A percentile compares a stretch with the other conserved stretches of the same genome.
Evolutionary conservation across 2,797 vertebrate species (phyloP).

Genomic region (Triplophysa bombifrons): DNA sequence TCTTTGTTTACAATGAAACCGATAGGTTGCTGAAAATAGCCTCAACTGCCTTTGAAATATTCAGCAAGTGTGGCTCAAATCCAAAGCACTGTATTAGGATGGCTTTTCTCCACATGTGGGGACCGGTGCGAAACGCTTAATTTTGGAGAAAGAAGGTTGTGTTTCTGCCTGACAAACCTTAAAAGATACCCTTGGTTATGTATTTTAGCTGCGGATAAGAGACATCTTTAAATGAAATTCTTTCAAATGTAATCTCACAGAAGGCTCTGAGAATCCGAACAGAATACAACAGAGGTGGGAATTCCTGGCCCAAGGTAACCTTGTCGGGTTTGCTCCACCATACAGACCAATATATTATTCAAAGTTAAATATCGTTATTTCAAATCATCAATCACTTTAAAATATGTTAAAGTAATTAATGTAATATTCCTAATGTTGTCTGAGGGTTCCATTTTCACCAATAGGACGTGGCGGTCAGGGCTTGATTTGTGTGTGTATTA

Average conservation of each 20-base stretch:
- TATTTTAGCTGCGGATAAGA: conserved; percentile 19
- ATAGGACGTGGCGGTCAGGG: conserved; percentile 40
- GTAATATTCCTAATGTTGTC: conserved; percentile 50
- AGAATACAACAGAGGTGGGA: background rate
- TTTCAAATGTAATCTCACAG: conserved; percentile 23
- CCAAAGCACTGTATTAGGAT: conserved; percentile 39
- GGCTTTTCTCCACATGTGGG: conserved; percentile 16
- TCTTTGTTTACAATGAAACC: conserved; percentile 67
- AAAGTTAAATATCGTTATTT: background rate
- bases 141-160: conserved; percentile 4
- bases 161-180: conserved; percentile 32
- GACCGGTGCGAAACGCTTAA: background rate
- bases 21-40: conserved; percentile 75
- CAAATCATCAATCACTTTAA: conserved; percentile 38
- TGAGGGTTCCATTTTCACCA: conserved; percentile 35
- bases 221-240: conserved; percentile 23
- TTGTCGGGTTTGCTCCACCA: background rate
- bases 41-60: conserved; percentile 70
- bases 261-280: background rate
- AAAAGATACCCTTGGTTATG: conserved; percentile 14
- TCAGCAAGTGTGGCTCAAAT: conserved; percentile 58
- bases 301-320: background rate
- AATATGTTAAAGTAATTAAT: conserved; percentile 35
- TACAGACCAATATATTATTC: background rate
- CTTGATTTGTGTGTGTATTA: conserved; percentile 23